These are phyloP conservation scores for Drosophila elegans DNA, from an alignment of 1,140 invertebrate species.

Conservation along the genomic window DNA sequence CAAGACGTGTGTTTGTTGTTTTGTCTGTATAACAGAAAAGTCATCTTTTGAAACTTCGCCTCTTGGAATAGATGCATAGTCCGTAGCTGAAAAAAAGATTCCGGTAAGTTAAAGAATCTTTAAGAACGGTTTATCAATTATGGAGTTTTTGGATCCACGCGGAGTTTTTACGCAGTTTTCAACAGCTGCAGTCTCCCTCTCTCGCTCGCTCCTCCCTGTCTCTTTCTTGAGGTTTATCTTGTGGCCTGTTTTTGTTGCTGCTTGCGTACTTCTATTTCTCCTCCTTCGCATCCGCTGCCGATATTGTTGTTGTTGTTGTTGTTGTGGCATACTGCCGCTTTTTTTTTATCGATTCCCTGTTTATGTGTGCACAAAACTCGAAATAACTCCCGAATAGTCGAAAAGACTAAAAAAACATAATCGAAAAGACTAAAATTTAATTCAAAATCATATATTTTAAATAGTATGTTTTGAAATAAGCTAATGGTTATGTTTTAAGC, in stretches of 20 bases:
- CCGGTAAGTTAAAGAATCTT: conserved; percentile 37
- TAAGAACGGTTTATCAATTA: conserved; percentile 26
- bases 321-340: conserved; percentile 21
- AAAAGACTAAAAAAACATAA: not conserved
- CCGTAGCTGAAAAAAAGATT: conserved; percentile 18
- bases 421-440: not conserved
- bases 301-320: conserved; percentile 34
- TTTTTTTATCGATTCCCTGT: conserved; percentile 42
- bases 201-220: conserved; percentile 7
- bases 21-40: conserved; percentile 77
- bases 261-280: conserved; percentile 43
- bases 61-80: conserved; percentile 10
- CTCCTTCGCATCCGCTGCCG: conserved; percentile 60
- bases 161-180: conserved; percentile 37
- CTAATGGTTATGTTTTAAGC: too few relatives aligned
- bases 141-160: conserved; percentile 11
- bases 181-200: conserved; percentile 29
- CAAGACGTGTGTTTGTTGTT: conserved; percentile 53
- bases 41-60: conserved; percentile 39
- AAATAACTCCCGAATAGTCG: conserved; percentile 11
- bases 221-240: conserved; percentile 55
- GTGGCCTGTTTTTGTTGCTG: conserved; percentile 62
- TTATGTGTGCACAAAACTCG: conserved; percentile 23
- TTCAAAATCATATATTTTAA: too few relatives aligned
- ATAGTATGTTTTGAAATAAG: too few relatives aligned